These are phyloP conservation scores for Wasmannia auropunctata DNA, from an alignment of 1,140 invertebrate species.

Conservation along the genomic window DNA sequence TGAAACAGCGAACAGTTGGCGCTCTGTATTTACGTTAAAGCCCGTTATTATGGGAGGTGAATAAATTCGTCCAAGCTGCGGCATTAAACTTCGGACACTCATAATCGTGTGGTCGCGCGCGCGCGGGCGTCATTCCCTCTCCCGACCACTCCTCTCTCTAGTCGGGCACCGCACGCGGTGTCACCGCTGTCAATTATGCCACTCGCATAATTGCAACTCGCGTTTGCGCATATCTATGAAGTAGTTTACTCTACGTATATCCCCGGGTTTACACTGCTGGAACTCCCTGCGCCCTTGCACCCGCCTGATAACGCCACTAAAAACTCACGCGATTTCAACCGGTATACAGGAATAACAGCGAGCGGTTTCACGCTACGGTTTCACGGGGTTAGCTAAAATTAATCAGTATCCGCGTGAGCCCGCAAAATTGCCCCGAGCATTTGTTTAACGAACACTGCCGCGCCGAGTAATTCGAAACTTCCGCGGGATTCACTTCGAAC, in stretches of 20 bases:
- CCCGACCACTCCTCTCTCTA: constrained; percentile 20
- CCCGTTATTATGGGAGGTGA: background rate
- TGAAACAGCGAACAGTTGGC: background rate
- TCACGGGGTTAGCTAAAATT: constrained; percentile 47
- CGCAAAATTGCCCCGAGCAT: constrained; percentile 57
- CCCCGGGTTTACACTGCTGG: background rate
- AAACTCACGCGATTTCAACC: constrained; percentile 26
- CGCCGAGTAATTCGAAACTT: constrained; percentile 23
- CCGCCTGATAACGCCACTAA: constrained; percentile 44
- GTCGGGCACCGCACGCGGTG: constrained; percentile 31
- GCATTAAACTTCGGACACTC: constrained; percentile 51
- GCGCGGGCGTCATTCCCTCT: constrained; percentile 34
- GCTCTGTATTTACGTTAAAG: background rate
- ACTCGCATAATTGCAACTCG: constrained; percentile 54
- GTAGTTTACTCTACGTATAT: constrained; percentile 42
- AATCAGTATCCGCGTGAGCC: constrained; percentile 54
- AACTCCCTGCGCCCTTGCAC: background rate
- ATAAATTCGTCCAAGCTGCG: constrained; percentile 48
- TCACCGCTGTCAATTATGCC: constrained; percentile 58
- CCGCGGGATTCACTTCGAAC: constrained; percentile 20
- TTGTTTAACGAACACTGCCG: constrained; percentile 30
- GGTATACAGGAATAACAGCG: background rate
- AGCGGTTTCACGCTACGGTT: constrained; percentile 30
- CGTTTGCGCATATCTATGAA: constrained; percentile 42
- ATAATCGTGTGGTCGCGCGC: constrained; percentile 48